Conservation (phyloP, 2,113 vertebrate genomes). For the Myotis brandtii region DNA sequence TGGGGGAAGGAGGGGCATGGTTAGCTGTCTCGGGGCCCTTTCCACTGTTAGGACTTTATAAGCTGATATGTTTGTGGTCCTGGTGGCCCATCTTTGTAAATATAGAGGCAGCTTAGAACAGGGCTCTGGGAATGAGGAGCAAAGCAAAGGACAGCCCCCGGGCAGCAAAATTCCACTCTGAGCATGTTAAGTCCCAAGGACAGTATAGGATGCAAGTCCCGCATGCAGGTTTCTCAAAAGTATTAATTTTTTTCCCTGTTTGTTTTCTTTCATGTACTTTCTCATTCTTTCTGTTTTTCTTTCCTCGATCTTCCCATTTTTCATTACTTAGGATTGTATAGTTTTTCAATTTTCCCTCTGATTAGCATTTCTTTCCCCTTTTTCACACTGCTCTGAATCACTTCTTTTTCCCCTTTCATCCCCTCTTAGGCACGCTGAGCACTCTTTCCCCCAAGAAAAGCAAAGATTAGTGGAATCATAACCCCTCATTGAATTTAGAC, state of each 20-base stretch:
- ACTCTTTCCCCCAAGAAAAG: neutral
- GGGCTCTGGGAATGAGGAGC: neutral
- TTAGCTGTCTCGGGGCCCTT: neutral
- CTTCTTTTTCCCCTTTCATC: neutral
- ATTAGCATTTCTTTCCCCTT: slow-evolving; percentile 76
- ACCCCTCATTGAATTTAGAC: slow-evolving; percentile 44
- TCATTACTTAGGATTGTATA: slow-evolving; percentile 61
- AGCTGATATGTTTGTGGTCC: neutral
- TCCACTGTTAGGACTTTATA: neutral
- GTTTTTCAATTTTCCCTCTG: slow-evolving; percentile 75
- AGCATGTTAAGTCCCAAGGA: neutral
- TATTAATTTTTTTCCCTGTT: slow-evolving; percentile 70
- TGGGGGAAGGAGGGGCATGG: neutral
- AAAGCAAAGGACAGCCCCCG: neutral
- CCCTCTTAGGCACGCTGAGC: neutral
- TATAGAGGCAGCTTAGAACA: neutral
- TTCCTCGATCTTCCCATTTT: neutral
- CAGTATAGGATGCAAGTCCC: neutral
- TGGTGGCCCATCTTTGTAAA: neutral
- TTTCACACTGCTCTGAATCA: slow-evolving; percentile 61
- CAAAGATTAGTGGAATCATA: neutral
- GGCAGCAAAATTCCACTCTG: neutral
- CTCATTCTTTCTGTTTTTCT: slow-evolving; percentile 15
- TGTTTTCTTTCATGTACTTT: slow-evolving; percentile 62
- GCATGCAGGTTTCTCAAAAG: neutral